Evolutionary conservation across 2,113 vertebrate genomes (phyloP).

Genomic region (Merops nubicus): DNA sequence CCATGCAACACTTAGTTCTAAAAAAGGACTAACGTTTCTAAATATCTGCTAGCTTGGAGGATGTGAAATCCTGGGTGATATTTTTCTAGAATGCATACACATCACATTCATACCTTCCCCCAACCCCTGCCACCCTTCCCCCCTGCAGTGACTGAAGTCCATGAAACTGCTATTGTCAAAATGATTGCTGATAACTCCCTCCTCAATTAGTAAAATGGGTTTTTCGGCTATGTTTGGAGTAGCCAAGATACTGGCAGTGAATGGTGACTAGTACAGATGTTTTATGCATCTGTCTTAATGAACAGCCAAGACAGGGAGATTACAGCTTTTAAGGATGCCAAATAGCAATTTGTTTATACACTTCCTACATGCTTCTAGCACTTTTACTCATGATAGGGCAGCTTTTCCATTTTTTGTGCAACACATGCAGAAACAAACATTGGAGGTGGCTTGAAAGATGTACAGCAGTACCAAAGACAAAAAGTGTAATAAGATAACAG

Average conservation of each 20-base stretch:
- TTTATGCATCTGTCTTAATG: conserved; percentile 19
- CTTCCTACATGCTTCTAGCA: not conserved
- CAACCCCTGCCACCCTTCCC: no score
- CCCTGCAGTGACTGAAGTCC: not conserved
- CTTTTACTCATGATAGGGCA: not conserved
- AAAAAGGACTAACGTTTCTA: not conserved
- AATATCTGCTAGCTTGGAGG: not conserved
- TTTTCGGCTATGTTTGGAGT: not conserved
- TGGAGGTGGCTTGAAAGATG: not conserved
- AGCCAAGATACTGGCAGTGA: not conserved
- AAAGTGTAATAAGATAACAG: not conserved
- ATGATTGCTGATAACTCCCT: not conserved
- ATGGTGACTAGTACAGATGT: not conserved
- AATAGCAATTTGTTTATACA: conserved; percentile 6
- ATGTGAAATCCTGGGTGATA: not conserved
- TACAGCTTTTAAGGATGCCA: conserved; percentile 9
- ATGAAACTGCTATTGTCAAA: not conserved
- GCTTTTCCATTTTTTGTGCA: not conserved
- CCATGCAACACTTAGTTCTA: not conserved
- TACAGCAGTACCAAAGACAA: not conserved
- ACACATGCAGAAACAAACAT: not conserved
- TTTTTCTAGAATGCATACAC: not conserved
- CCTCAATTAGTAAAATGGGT: not conserved
- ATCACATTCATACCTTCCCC: not conserved
- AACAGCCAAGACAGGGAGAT: not conserved